Conservation (phyloP, 2,888 invertebrate genomes). For the Lepidocyrtoides sp. region DNA sequence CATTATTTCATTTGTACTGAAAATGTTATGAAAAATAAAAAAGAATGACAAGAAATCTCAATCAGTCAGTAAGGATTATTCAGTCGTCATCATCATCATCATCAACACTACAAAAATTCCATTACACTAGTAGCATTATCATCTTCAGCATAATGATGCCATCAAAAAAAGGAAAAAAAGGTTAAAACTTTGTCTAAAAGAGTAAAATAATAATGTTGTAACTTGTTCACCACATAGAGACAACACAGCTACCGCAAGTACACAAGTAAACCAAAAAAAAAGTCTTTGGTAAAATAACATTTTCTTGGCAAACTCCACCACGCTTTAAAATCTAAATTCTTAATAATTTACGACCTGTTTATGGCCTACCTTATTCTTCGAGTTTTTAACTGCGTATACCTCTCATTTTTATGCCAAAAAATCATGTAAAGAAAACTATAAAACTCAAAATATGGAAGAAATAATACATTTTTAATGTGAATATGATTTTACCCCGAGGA, state of each 20-base stretch:
- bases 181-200: conserved; percentile 34
- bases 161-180: conserved; percentile 32
- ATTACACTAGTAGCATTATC: conserved; percentile 37
- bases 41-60: conserved; percentile 30
- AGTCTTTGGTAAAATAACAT: conserved; percentile 25
- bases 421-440: conserved; percentile 52
- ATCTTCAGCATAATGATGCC: conserved; percentile 22
- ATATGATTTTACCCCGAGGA: conserved; percentile 65
- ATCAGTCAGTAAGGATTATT: conserved; percentile 35
- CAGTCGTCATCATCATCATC: conserved; percentile 42
- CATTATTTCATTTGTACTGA: neutral
- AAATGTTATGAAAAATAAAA: neutral
- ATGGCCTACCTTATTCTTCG: conserved; percentile 49
- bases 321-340: conserved; percentile 58
- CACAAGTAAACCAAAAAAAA: conserved; percentile 27
- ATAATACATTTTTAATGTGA: conserved; percentile 65
- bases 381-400: conserved; percentile 19
- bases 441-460: conserved; percentile 36
- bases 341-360: conserved; percentile 74
- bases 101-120: too few species aligned
- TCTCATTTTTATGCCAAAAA: conserved; percentile 41
- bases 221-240: conserved; percentile 54
- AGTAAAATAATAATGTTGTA: conserved; percentile 34
- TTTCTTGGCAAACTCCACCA: conserved; percentile 63
- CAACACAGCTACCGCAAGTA: conserved; percentile 49